Conservation (phyloP, 1,140 invertebrate species). For the Hydropsyche tenuis region DNA sequence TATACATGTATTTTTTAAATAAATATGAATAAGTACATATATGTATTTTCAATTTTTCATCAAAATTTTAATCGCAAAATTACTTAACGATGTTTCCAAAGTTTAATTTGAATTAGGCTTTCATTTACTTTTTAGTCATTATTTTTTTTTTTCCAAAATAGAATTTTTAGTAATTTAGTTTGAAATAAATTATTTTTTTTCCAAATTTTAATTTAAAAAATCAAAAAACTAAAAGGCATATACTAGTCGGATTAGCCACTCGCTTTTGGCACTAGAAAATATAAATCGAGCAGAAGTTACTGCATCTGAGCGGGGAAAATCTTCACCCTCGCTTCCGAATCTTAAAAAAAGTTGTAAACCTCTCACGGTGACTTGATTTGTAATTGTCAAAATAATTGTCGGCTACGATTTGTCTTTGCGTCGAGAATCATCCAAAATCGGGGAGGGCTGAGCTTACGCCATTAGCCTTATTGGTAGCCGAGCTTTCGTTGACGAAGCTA, state of each 20-base stretch:
- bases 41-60: no score
- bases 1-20: no score
- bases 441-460: conserved; percentile 24
- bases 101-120: no score
- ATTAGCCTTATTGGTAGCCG: conserved; percentile 45
- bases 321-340: conserved; percentile 1
- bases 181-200: no score
- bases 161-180: no score
- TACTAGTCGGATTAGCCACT: not conserved
- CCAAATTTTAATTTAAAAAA: no score
- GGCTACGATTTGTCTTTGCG: conserved; percentile 45
- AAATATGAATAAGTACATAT: no score
- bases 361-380: conserved; percentile 51
- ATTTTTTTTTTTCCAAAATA: no score
- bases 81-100: no score
- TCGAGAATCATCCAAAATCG: not conserved
- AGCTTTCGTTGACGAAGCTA: not conserved
- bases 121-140: no score
- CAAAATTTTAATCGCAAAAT: no score
- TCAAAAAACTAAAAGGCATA: no score
- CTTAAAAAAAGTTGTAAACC: conserved; percentile 42
- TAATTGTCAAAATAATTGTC: conserved; percentile 50
- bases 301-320: not conserved
- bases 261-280: conserved; percentile 29
- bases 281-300: conserved; percentile 42